phyloP scores from a whole-genome alignment of 1,140 invertebrate genomes.

The Lineus longissimus region DNA sequence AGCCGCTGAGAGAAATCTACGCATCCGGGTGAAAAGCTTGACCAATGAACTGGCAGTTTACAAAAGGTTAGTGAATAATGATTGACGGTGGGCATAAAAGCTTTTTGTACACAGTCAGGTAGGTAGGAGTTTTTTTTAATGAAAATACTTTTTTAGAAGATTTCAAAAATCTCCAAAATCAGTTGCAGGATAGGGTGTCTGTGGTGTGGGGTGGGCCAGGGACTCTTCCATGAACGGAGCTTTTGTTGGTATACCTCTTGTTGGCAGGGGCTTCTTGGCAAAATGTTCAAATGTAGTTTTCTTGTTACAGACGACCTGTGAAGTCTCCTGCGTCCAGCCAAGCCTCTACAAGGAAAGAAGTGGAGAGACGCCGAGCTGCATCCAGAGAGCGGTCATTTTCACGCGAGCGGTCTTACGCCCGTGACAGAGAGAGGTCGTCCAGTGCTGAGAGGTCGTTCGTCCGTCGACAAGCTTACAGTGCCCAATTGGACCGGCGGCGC shows the following conservation, averaged over 20 bases:
- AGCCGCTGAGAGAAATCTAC: conserved; percentile 49
- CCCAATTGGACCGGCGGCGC: not conserved
- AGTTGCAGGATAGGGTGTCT: too few species aligned
- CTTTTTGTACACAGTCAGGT: too few species aligned
- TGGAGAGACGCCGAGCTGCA: conserved; percentile 18
- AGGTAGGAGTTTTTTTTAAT: too few species aligned
- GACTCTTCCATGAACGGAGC: too few species aligned
- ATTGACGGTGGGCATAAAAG: too few species aligned
- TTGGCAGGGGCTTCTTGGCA: too few species aligned
- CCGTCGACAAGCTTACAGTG: too few species aligned
- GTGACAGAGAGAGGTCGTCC: conserved; percentile 24
- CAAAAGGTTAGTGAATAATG: conserved; percentile 43
- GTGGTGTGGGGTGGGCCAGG: too few species aligned
- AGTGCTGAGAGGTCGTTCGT: conserved; percentile 17
- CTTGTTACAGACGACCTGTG: not conserved
- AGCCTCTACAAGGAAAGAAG: not conserved
- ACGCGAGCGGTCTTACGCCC: conserved; percentile 24
- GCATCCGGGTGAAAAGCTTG: conserved; percentile 47
- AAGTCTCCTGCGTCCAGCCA: not conserved
- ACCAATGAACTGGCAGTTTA: conserved; percentile 51
- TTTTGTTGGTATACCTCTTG: too few species aligned
- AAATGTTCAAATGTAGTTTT: too few species aligned
- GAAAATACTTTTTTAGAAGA: too few species aligned
- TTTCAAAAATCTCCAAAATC: too few species aligned
- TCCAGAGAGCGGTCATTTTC: conserved; percentile 26